phyloP scores from a whole-genome alignment of 2,888 invertebrate species.

The Megastigmus dorsalis region DNA sequence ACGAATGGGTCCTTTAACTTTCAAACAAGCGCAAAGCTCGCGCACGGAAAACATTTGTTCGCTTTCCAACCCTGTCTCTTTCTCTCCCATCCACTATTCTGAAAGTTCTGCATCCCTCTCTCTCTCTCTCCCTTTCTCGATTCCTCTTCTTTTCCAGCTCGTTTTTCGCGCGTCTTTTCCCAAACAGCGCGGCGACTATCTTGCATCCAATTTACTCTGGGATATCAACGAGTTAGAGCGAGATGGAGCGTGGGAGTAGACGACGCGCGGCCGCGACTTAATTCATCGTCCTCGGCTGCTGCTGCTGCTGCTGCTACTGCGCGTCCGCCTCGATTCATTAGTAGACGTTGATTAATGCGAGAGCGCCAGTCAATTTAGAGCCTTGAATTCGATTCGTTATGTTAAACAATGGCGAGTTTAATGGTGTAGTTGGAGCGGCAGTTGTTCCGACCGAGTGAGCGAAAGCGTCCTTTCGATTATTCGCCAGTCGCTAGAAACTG shows the following conservation, averaged over 20 bases:
- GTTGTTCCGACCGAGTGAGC: too few relatives aligned
- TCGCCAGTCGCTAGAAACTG: too few relatives aligned
- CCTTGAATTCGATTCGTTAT: conserved; percentile 39
- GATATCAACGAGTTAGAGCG: background rate
- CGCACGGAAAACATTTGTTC: background rate
- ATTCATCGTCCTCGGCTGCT: too few relatives aligned
- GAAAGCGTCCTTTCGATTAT: conserved; percentile 1
- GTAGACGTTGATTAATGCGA: conserved; percentile 22
- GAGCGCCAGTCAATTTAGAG: conserved; percentile 25
- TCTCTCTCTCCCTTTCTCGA: background rate
- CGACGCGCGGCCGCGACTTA: too few relatives aligned
- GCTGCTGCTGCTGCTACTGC: too few relatives aligned
- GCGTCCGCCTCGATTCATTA: conserved; percentile 25
- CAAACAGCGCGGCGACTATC: too few relatives aligned
- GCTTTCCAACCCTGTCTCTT: background rate
- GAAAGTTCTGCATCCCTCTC: background rate
- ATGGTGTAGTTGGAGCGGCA: background rate
- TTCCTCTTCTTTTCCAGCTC: background rate
- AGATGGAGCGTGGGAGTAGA: background rate
- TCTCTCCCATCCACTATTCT: background rate
- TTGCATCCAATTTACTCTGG: background rate
- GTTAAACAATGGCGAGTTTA: conserved; percentile 34
- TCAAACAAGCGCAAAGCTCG: conserved; percentile 4
- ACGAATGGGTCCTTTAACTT: background rate
- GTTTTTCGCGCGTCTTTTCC: too few relatives aligned